Conservation (phyloP, 2,113 vertebrate genomes). For the Paramormyrops kingsleyae region DNA sequence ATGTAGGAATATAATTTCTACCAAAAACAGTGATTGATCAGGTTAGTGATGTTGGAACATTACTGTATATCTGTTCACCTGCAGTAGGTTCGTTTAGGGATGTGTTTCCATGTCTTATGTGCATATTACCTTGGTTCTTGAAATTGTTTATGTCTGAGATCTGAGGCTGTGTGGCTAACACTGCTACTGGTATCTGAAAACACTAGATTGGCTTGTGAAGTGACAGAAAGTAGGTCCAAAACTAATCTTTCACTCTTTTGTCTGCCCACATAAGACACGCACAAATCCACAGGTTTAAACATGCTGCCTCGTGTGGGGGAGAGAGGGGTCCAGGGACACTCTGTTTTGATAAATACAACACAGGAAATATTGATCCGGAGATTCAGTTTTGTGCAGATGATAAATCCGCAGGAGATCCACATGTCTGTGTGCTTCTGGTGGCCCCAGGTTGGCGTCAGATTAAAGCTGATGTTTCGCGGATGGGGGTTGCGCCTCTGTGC, state of each 20-base stretch:
- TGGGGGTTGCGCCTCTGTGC: neutral
- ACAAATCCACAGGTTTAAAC: neutral
- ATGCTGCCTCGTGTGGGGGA: neutral
- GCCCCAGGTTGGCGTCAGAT: neutral
- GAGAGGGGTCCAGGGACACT: neutral
- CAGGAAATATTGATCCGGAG: neutral
- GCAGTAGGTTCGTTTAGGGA: neutral
- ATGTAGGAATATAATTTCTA: no score
- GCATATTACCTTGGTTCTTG: neutral
- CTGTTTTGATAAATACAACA: neutral
- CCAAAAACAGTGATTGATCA: no score
- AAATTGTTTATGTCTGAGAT: neutral
- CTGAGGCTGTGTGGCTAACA: neutral
- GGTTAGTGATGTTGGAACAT: no score
- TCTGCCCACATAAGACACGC: neutral
- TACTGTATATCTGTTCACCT: neutral
- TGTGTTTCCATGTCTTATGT: neutral
- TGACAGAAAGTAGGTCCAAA: neutral
- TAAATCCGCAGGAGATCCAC: neutral
- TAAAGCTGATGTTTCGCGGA: neutral
- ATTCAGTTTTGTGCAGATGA: neutral
- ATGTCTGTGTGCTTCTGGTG: slow-evolving; percentile 20
- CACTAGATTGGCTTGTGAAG: neutral
- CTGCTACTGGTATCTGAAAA: neutral
- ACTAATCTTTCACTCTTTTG: neutral